These are phyloP conservation scores for Megalurothrips usitatus DNA, from an alignment of 2,888 invertebrate genomes.

Conservation along the genomic window DNA sequence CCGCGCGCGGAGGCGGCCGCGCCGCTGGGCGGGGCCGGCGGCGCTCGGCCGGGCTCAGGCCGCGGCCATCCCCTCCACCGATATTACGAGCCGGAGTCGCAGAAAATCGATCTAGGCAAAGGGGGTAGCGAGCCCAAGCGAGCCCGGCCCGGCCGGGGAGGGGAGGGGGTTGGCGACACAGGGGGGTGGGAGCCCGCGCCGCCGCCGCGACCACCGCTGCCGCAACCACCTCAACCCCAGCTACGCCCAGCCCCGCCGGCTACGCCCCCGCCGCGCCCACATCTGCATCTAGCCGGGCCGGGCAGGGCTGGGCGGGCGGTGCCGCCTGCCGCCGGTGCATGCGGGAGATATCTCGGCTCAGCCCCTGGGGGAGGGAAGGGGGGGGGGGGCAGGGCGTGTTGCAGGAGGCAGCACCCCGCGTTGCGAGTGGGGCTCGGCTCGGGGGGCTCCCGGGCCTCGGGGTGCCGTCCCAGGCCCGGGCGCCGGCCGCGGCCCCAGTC, in stretches of 20 bases:
- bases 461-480: background rate
- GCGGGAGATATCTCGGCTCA: slow-evolving; percentile 8
- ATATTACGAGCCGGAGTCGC: slow-evolving; percentile 12
- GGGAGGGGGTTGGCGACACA: background rate
- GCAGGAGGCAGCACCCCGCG: too few relatives aligned
- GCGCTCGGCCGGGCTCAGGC: slow-evolving; percentile 17
- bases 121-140: background rate
- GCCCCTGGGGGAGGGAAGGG: background rate
- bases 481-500: background rate
- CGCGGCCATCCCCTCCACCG: slow-evolving; percentile 31
- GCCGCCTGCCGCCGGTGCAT: slow-evolving; percentile 23
- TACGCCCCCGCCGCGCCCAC: background rate
- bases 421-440: background rate
- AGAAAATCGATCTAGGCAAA: slow-evolving; percentile 14
- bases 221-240: background rate
- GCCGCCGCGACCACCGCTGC: background rate
- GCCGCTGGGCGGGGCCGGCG: slow-evolving; percentile 31
- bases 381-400: background rate
- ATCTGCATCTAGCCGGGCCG: background rate
- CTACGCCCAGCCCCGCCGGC: background rate
- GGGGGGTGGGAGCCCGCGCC: background rate
- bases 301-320: background rate
- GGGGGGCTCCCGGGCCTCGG: background rate
- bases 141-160: background rate
- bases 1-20: slow-evolving; percentile 32